phyloP scores from a whole-genome alignment of 2,888 invertebrate species.

The Synanthedon tipuliformis region DNA sequence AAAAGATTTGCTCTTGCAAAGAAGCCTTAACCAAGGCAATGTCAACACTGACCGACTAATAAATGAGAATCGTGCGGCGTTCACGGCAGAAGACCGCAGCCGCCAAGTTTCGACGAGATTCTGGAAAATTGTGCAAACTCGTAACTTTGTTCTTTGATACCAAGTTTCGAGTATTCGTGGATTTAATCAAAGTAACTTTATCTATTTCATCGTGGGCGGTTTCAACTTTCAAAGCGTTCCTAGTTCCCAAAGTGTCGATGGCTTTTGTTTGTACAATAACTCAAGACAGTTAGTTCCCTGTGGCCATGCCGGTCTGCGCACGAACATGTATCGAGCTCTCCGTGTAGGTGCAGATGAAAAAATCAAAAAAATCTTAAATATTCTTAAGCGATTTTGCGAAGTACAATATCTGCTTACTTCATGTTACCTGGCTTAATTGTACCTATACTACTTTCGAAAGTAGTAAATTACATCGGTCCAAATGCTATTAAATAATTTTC shows the following conservation, averaged over 20 bases:
- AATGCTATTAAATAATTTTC: too few species aligned
- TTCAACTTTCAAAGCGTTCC: neutral
- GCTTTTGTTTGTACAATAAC: neutral
- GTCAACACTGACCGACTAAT: neutral
- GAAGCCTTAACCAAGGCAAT: neutral
- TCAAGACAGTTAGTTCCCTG: neutral
- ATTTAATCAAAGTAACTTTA: conserved; percentile 20
- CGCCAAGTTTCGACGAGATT: conserved; percentile 5
- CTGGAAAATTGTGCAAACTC: conserved; percentile 1
- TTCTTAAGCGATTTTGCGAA: too few species aligned
- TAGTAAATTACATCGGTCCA: too few species aligned
- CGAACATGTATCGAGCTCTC: neutral
- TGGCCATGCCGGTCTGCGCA: neutral
- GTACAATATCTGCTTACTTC: too few species aligned
- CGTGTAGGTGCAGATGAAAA: too few species aligned
- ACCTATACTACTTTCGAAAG: too few species aligned
- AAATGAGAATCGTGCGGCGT: neutral
- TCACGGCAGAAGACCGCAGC: neutral
- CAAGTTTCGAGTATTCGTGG: conserved; percentile 12
- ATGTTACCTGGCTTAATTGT: too few species aligned
- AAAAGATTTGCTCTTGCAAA: too few species aligned
- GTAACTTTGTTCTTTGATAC: conserved; percentile 1
- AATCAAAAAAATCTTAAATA: too few species aligned
- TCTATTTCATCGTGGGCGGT: neutral
- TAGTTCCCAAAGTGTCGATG: neutral